Conservation (phyloP, 1,140 invertebrate species). For the Pseudomyrmex sp. region DNA sequence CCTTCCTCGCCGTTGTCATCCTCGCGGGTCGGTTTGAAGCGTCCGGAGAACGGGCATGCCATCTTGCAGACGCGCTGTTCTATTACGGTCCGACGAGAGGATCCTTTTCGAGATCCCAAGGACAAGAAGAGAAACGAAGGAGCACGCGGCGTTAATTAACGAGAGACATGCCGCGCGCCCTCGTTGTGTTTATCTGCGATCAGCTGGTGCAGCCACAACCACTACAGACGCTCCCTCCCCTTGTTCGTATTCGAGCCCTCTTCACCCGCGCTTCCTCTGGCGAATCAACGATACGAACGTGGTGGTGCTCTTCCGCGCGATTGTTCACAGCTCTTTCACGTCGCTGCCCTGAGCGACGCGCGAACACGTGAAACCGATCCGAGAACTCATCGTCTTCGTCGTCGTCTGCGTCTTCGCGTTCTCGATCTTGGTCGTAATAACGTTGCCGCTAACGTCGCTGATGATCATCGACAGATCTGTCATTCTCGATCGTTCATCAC, state of each 20-base stretch:
- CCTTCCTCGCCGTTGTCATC: conserved; percentile 47
- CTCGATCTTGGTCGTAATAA: neutral
- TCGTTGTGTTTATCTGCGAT: conserved; percentile 61
- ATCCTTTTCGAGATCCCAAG: neutral
- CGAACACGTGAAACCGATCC: conserved; percentile 29
- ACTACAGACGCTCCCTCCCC: conserved; percentile 8
- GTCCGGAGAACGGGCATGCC: conserved; percentile 83
- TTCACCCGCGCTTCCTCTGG: neutral
- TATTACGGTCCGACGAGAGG: neutral
- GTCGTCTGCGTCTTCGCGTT: neutral
- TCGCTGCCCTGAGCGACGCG: conserved; percentile 20
- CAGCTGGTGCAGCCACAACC: conserved; percentile 52
- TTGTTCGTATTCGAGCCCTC: neutral
- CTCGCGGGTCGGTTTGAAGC: conserved; percentile 69
- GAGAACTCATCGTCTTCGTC: neutral
- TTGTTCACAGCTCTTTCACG: conserved; percentile 15
- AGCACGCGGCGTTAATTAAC: conserved; percentile 43
- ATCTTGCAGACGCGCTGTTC: conserved; percentile 69
- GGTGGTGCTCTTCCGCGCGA: neutral
- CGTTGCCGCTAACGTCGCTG: neutral
- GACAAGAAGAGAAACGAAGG: neutral
- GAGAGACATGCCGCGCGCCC: conserved; percentile 32
- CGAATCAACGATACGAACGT: neutral
- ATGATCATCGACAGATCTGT: neutral
- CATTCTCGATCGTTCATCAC: conserved; percentile 33